Percentiles rank a stretch among this genome's conserved stretches.
Evolutionary conservation across 1,140 invertebrate genomes (phyloP).

Genomic region (Orius laevigatus): DNA sequence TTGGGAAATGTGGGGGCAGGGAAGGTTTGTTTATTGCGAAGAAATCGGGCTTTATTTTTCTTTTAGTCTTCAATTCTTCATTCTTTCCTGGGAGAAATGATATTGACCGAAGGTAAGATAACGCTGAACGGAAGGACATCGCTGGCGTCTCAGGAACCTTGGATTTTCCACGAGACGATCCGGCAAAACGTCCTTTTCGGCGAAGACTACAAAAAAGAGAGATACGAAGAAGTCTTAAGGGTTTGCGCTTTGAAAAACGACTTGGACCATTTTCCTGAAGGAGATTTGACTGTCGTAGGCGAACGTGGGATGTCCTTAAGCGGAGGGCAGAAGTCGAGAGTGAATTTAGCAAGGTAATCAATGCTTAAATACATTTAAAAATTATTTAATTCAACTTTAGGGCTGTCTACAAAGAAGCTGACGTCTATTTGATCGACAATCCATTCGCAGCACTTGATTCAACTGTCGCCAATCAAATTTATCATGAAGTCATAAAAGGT

Average conservation of each 20-base stretch:
- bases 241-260: slow-evolving; percentile 44
- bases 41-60: no score
- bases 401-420: slow-evolving; percentile 61
- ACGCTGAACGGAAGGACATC: slow-evolving; percentile 42
- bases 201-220: slow-evolving; percentile 38
- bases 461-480: slow-evolving; percentile 48
- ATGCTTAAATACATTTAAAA: no score
- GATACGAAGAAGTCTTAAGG: slow-evolving; percentile 35
- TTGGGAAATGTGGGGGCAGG: no score
- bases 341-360: slow-evolving; percentile 34
- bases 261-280: slow-evolving; percentile 38
- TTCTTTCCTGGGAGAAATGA: slow-evolving; percentile 51
- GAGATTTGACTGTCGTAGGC: slow-evolving; percentile 61
- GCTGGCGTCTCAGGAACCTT: slow-evolving; percentile 60
- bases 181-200: slow-evolving; percentile 71
- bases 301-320: slow-evolving; percentile 57
- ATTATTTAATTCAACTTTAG: slow-evolving; percentile 23
- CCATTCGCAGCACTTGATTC: slow-evolving; percentile 63
- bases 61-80: slow-evolving; percentile 47
- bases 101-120: slow-evolving; percentile 39
- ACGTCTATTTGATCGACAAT: slow-evolving; percentile 72
- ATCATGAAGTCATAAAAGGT: slow-evolving; percentile 44
- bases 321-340: slow-evolving; percentile 57
- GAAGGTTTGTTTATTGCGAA: no score
- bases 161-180: slow-evolving; percentile 49